Evolutionary conservation across 2,888 invertebrate species (phyloP).

Genomic region (Ochropacha duplaris): DNA sequence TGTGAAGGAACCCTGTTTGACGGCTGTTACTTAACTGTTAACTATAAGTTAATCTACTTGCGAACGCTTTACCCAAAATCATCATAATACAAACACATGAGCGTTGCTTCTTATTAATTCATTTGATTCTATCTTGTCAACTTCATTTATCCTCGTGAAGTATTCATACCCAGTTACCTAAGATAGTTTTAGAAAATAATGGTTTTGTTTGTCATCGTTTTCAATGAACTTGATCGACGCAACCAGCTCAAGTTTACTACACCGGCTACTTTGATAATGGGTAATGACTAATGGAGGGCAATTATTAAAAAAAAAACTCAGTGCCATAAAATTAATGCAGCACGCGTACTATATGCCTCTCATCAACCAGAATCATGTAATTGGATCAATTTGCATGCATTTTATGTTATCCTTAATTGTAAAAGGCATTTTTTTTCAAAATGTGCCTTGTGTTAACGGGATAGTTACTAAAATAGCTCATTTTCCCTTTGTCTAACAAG

Average conservation of each 20-base stretch:
- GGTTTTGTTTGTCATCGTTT: constrained; percentile 30
- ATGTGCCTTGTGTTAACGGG: constrained; percentile 26
- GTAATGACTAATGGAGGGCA: constrained; percentile 60
- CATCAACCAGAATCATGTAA: constrained; percentile 45
- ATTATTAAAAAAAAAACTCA: constrained; percentile 67
- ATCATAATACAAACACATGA: neutral
- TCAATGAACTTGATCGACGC: constrained; percentile 40
- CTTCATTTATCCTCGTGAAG: no score
- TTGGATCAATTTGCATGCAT: constrained; percentile 65
- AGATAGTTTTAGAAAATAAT: neutral
- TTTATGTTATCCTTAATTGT: constrained; percentile 55
- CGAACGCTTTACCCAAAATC: neutral
- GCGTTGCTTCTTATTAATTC: neutral
- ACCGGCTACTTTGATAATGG: constrained; percentile 17
- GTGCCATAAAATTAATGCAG: constrained; percentile 65
- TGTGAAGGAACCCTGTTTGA: constrained; percentile 60
- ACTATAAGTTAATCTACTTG: neutral
- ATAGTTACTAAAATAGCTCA: constrained; percentile 25
- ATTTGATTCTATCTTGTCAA: no score
- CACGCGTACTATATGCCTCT: constrained; percentile 44
- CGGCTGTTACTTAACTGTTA: constrained; percentile 13
- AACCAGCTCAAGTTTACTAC: constrained; percentile 20
- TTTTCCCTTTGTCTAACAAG: constrained; percentile 6
- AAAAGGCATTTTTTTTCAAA: constrained; percentile 29
- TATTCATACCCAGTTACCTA: no score